Percentiles rank a stretch among this genome's conserved stretches.
Conservation (phyloP, 2,113 vertebrate species). For the Dermatemys mawii region DNA sequence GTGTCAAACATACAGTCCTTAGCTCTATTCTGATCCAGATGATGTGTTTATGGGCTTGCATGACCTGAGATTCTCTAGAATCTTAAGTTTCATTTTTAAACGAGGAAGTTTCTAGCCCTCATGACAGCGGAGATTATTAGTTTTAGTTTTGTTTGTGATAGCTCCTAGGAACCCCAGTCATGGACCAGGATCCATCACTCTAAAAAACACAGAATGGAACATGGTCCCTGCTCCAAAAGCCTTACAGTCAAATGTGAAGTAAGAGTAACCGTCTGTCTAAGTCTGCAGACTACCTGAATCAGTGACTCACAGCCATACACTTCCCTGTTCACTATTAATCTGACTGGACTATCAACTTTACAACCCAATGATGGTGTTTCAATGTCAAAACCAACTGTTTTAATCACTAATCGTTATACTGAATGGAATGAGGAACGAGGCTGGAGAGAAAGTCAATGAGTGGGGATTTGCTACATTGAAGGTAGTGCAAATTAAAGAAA, state of each 20-base stretch:
- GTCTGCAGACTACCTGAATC: neutral
- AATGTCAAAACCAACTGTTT: neutral
- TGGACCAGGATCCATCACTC: neutral
- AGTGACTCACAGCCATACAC: neutral
- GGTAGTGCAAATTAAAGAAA: neutral
- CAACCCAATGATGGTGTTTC: neutral
- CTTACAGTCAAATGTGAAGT: neutral
- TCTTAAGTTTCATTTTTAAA: neutral
- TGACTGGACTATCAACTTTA: neutral
- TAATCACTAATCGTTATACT: neutral
- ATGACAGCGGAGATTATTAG: neutral
- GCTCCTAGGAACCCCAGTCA: neutral
- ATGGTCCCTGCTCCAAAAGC: neutral
- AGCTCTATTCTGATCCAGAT: neutral
- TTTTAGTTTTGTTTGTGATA: neutral
- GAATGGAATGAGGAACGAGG: neutral
- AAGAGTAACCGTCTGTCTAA: neutral
- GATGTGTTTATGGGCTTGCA: neutral
- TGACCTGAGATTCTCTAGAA: neutral
- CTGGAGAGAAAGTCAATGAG: neutral
- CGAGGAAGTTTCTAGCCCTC: neutral
- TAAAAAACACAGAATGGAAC: neutral
- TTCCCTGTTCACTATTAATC: neutral
- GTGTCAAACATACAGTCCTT: neutral
- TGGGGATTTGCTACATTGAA: neutral